Conservation (phyloP, 2,113 vertebrate species). For the Narcine bancroftii region DNA sequence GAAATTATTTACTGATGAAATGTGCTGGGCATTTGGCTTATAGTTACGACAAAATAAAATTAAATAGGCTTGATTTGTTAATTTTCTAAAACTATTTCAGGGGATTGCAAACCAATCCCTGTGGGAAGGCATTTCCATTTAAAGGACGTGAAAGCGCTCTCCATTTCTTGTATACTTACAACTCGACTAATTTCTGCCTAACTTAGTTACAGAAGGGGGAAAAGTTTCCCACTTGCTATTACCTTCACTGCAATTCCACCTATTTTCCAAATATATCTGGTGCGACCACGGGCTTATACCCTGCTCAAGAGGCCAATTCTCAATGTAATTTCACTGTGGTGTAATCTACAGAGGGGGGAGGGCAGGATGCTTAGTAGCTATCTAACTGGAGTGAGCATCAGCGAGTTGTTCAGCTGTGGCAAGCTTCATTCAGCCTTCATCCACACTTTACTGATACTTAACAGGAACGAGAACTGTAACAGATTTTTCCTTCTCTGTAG, state of each 20-base stretch:
- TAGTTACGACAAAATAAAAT: slow-evolving; percentile 26
- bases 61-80: slow-evolving; percentile 2
- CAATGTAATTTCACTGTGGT: background rate
- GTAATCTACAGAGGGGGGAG: too few species aligned
- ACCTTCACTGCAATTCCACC: background rate
- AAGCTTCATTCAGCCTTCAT: background rate
- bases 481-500: background rate
- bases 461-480: background rate
- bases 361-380: background rate
- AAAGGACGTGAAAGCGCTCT: background rate
- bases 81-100: slow-evolving; percentile 18
- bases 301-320: background rate
- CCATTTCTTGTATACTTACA: background rate
- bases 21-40: background rate
- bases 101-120: background rate
- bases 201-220: background rate
- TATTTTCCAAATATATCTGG: background rate
- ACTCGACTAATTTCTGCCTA: background rate
- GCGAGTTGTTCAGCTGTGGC: background rate
- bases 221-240: background rate
- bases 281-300: background rate
- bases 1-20: slow-evolving; percentile 27
- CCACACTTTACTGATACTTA: background rate
- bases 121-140: background rate
- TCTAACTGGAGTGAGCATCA: background rate